A percentile compares a stretch with the other conserved stretches of the same genome.
These are phyloP conservation scores for Morpho helenor DNA, from an alignment of 2,888 invertebrate genomes.

Conservation along the genomic window DNA sequence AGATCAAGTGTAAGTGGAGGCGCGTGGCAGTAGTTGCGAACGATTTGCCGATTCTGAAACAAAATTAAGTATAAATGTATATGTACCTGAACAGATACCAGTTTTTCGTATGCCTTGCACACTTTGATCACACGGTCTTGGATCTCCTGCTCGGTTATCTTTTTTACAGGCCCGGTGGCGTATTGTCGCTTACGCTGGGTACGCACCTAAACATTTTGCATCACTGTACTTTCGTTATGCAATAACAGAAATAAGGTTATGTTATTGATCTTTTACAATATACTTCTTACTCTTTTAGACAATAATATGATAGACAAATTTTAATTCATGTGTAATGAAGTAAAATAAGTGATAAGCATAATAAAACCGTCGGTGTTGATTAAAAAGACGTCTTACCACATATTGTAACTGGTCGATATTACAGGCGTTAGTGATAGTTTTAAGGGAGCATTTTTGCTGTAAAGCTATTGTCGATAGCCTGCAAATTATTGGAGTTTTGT, in stretches of 20 bases:
- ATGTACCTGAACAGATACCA: constrained; percentile 90
- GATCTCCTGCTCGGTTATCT: constrained; percentile 82
- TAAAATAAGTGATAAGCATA: constrained; percentile 3
- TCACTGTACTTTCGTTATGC: constrained; percentile 71
- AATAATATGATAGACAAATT: no score
- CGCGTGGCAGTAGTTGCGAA: constrained; percentile 86
- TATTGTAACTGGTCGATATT: constrained; percentile 47
- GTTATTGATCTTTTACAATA: constrained; percentile 18
- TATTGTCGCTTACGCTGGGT: constrained; percentile 49
- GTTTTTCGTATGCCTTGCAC: constrained; percentile 93
- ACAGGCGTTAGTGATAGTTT: constrained; percentile 43
- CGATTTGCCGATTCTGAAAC: constrained; percentile 83
- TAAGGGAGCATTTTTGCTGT: constrained; percentile 60
- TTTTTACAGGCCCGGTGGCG: constrained; percentile 58
- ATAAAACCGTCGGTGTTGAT: constrained; percentile 14
- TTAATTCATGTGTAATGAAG: no score
- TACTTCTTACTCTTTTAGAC: no score
- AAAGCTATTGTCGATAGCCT: constrained; percentile 62
- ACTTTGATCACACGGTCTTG: constrained; percentile 92
- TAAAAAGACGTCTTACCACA: constrained; percentile 49
- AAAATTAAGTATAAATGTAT: constrained; percentile 53
- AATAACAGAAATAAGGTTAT: constrained; percentile 71
- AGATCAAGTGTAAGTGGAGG: constrained; percentile 89
- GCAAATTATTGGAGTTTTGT: constrained; percentile 62
- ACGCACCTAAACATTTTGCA: constrained; percentile 67